Evolutionary conservation across 2,888 invertebrate species (phyloP), one percentile per base, ranked within the genome.

Genomic region (Dexiosoma caninum): DNA sequence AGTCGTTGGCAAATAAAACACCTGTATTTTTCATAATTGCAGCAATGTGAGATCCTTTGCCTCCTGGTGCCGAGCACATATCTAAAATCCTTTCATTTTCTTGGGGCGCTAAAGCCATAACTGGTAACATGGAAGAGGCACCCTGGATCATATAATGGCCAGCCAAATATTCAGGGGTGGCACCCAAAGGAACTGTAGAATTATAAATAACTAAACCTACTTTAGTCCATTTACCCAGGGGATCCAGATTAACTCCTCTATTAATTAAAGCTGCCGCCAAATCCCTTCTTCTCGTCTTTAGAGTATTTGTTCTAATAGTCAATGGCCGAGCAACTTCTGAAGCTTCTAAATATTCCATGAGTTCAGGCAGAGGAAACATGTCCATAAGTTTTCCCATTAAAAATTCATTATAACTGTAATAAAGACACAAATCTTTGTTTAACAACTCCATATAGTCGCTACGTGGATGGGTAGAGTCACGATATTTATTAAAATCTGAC

Each of bases 21-120:
- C 99, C 99, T 0, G 98, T 98, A 89, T 99, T 99, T 90, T 98
- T 98, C 99, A 99, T 99, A 10, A 99, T 92, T 0, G 98, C 95
- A 62, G 98, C 96, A 79, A 99, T 98, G 89, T 99, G 98, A 0
- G 98, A 97, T 0, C 99, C 97, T 91, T 99, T 99, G 8, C 99
- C 99, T 55, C 99, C 99, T 0, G 99, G 99, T 0, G 99, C 99
- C 0, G 98, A 94, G 88, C 98, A 97, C 97, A 99, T 96, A 88
- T 99, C 99, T 35, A 99, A 91, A 83, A 99, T 94, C 83, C 94
- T 92, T 91, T 99, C 98, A 87, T 97, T 95, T 91, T 97, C 98
- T 91, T 98, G 97, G 0, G 99, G 99, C 0, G 97, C 98, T 67
- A 99, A 91, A 0, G 99, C 97, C 97, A 99, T 98, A 0, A 99